phyloP scores from a whole-genome alignment of 2,113 vertebrate genomes.

The Pteropus alecto region DNA sequence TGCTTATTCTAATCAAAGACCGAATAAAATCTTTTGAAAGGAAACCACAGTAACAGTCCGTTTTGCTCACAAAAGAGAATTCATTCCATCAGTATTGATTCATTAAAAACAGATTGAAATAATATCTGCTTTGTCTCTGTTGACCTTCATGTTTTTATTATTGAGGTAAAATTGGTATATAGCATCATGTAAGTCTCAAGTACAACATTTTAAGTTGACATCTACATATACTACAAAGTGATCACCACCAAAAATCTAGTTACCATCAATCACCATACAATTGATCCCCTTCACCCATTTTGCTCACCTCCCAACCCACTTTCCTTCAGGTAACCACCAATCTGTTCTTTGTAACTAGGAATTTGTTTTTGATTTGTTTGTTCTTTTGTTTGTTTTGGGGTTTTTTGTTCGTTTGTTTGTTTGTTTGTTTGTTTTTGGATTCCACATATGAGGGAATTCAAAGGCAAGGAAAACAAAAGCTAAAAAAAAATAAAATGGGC shows the following conservation, averaged over 20 bases:
- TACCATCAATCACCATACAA: background rate
- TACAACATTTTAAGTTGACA: background rate
- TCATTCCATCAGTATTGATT: slow-evolving; percentile 50
- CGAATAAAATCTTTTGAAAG: slow-evolving; percentile 54
- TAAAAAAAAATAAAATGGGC: background rate
- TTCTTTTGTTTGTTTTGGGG: background rate
- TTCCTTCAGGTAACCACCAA: background rate
- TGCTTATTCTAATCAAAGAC: slow-evolving; percentile 42
- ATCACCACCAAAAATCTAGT: background rate
- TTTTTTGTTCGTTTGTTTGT: background rate
- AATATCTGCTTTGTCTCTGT: slow-evolving; percentile 41
- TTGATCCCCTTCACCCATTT: background rate
- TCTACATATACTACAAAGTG: background rate
- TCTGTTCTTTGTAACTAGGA: background rate
- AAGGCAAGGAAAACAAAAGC: background rate
- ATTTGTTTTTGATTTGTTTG: background rate
- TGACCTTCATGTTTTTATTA: slow-evolving; percentile 57
- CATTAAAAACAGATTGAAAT: slow-evolving; percentile 62
- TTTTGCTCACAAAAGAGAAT: slow-evolving; percentile 23
- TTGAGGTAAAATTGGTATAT: background rate
- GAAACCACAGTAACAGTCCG: slow-evolving; percentile 24
- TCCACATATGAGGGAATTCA: background rate
- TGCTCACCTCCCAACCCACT: background rate
- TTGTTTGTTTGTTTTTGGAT: background rate
- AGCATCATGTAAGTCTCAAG: background rate